Base-by-base conservation (phyloP, 2,113 vertebrate species). In the Cyprinodon variegatus region DNA sequence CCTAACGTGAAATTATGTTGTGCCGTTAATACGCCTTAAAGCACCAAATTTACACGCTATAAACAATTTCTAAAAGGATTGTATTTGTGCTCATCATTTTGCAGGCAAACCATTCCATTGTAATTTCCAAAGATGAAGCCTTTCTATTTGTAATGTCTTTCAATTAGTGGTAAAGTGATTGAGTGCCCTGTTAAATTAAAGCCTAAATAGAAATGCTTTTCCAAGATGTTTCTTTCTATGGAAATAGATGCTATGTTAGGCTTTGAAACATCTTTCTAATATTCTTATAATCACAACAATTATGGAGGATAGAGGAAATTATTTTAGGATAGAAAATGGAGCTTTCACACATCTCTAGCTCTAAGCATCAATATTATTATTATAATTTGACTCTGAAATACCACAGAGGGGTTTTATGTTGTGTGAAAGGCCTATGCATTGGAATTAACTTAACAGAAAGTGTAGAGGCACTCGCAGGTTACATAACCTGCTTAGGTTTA, bases 141-240 rank as follows among this genome's bases (percentile, higher is more conserved):
- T 88, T 89, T 88, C 82, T 90, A 83, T 84, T 80, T 88, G 64
- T 86, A 88, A 84, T 89, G 77, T 74, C 83, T 89, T 91, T 91
- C 77, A 86, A 88, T 92, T 88, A 90, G 71, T 65, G 46, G 63
- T 82, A 76, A 88, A 88, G 71, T 87, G 79, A 91, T 84, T 91
- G 85, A 86, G 89, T 89, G 84, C 84, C 70, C 76, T 3, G 63
- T 75, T 83, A 71, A 86, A 92, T 90, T 88, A 86, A 76, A 84
- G 74, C 70, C 78, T 74, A 75, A 89, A 89, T 84, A 57, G 83
- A 87, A 92, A 86, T 84, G 82, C 83, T 84, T 87, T 89, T 61
- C 76, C 70, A 88, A 85, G 74, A 82, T 82, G 90, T 89, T 84
- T 80, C 83, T 73, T 82, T 79, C 0, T 22, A 70, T 74, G 65